A percentile compares a stretch with the other conserved stretches of the same genome.
Evolutionary conservation across 2,888 invertebrate genomes (phyloP).

Genomic region (Seira ritae): DNA sequence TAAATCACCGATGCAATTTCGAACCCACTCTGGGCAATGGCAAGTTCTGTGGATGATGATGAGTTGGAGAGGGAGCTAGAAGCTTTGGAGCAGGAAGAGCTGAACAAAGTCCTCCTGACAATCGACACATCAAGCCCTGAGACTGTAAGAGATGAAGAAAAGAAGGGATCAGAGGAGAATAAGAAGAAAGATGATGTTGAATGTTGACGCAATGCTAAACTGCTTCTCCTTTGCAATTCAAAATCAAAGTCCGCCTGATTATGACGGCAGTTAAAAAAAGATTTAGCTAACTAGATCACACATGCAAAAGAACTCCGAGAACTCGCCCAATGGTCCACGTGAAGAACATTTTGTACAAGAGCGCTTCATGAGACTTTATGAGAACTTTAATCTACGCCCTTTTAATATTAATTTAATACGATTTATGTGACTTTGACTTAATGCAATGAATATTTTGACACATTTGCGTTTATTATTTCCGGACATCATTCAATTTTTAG

Average conservation of each 20-base stretch:
- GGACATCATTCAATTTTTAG: background rate
- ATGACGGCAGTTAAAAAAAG: too few relatives aligned
- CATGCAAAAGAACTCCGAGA: conserved; percentile 59
- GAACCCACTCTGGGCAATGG: conserved; percentile 77
- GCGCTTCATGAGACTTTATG: too few relatives aligned
- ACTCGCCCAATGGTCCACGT: conserved; percentile 54
- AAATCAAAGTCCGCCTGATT: background rate
- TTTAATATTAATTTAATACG: too few relatives aligned
- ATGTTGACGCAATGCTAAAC: background rate
- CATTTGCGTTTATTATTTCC: background rate
- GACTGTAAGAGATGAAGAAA: background rate
- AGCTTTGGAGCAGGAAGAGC: conserved; percentile 74
- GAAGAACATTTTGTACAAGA: too few relatives aligned
- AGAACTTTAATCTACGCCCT: too few relatives aligned
- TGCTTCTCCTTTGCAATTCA: background rate
- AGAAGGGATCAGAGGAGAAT: background rate
- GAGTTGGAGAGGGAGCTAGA: conserved; percentile 72
- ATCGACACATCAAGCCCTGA: conserved; percentile 51
- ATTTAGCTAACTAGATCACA: conserved; percentile 6
- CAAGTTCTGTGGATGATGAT: conserved; percentile 76
- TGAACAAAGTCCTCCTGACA: conserved; percentile 73
- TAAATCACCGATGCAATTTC: conserved; percentile 80
- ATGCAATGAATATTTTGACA: background rate
- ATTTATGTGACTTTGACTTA: background rate
- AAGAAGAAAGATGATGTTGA: conserved; percentile 10